Conservation (phyloP, 2,797 vertebrate genomes). For the Falco berigora region DNA sequence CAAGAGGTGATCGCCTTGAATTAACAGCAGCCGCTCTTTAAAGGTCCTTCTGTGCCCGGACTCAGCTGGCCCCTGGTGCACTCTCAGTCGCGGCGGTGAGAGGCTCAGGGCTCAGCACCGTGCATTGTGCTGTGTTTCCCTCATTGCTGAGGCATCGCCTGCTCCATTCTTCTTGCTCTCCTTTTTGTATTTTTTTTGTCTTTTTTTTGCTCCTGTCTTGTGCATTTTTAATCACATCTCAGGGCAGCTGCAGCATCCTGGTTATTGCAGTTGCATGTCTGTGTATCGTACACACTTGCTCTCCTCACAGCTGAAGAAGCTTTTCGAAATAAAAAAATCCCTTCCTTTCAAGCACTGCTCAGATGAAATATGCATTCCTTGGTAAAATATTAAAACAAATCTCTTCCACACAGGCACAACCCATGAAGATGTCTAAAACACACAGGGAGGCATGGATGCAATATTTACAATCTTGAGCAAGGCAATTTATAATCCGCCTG, state of each 20-base stretch:
- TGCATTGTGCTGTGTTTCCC: not conserved
- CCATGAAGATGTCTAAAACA: constrained; percentile 11
- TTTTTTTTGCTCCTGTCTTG: not conserved
- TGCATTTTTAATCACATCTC: not conserved
- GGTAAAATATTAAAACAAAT: constrained; percentile 47
- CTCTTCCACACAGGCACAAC: not conserved
- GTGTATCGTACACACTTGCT: not conserved
- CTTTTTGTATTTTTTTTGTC: not conserved
- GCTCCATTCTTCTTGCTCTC: not conserved
- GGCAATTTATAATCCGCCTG: constrained; percentile 11
- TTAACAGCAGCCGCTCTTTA: not conserved
- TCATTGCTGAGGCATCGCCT: not conserved
- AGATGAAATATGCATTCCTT: constrained; percentile 8
- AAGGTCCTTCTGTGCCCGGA: not conserved
- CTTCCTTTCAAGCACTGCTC: not conserved
- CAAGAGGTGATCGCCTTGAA: not conserved
- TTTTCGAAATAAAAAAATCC: not conserved
- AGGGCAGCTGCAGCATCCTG: not conserved
- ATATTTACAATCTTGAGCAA: constrained; percentile 45
- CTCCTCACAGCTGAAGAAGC: not conserved
- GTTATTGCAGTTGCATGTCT: not conserved
- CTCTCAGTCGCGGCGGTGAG: not conserved
- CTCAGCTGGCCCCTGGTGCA: not conserved
- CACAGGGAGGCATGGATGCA: not conserved
- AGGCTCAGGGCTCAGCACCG: not conserved